phyloP scores from a whole-genome alignment of 2,113 vertebrate genomes.

The Recurvirostra avosetta region DNA sequence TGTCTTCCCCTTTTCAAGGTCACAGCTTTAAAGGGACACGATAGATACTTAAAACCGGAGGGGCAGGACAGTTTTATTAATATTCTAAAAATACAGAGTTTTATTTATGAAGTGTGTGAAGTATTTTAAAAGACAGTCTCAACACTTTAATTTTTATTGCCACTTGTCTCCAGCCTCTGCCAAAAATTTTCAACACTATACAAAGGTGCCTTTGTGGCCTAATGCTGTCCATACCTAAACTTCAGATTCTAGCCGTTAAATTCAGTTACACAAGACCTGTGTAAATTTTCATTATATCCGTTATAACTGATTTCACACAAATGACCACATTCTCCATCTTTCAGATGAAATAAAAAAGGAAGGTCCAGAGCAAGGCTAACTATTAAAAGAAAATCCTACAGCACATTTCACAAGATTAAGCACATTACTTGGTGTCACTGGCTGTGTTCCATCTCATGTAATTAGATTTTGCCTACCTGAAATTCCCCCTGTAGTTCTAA shows the following conservation, averaged over 20 bases:
- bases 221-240: constrained; percentile 4
- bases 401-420: not conserved
- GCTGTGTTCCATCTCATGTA: not conserved
- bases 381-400: not conserved
- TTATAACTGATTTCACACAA: constrained; percentile 34
- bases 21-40: not conserved
- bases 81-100: constrained; percentile 41
- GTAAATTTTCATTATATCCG: constrained; percentile 46
- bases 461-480: constrained; percentile 34
- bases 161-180: constrained; percentile 47
- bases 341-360: constrained; percentile 21
- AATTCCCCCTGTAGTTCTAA: constrained; percentile 4
- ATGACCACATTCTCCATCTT: not conserved
- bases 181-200: not conserved
- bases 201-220: constrained; percentile 56
- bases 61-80: constrained; percentile 45
- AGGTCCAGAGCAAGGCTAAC: not conserved
- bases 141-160: constrained; percentile 64
- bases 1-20: not conserved
- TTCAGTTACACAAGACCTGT: constrained; percentile 27
- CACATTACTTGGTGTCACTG: not conserved
- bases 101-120: constrained; percentile 63
- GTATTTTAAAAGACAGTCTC: constrained; percentile 60
- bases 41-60: not conserved
- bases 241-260: not conserved